Conservation (phyloP, 2,113 vertebrate genomes). For the Erythrocercus mccallii region DNA sequence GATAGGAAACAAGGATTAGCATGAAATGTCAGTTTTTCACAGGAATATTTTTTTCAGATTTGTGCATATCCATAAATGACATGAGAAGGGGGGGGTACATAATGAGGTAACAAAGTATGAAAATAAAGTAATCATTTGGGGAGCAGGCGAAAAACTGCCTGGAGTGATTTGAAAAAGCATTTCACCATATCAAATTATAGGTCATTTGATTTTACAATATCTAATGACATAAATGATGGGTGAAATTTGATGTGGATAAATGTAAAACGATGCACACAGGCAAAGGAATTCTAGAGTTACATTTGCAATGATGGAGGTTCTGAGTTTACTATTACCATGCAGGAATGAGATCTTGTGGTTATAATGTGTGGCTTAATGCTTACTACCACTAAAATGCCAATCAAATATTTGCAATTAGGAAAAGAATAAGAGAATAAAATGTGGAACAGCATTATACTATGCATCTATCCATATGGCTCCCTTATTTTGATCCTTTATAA, state of each 20-base stretch:
- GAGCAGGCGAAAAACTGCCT: background rate
- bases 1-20: background rate
- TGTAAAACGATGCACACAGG: background rate
- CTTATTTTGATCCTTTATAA: background rate
- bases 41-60: background rate
- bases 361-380: background rate
- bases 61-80: background rate
- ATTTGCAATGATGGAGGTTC: background rate
- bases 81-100: background rate
- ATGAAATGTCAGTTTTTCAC: background rate
- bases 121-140: background rate
- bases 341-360: background rate
- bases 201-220: background rate
- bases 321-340: background rate
- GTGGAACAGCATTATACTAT: background rate
- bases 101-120: background rate
- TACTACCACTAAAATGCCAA: background rate
- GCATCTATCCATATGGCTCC: background rate
- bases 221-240: background rate
- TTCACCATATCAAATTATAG: background rate
- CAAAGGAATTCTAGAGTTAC: background rate
- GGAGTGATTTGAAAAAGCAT: background rate
- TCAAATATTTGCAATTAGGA: background rate
- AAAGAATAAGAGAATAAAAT: background rate
- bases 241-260: background rate